Conservation (phyloP, 1,140 invertebrate species). For the Plutomurus gul region DNA sequence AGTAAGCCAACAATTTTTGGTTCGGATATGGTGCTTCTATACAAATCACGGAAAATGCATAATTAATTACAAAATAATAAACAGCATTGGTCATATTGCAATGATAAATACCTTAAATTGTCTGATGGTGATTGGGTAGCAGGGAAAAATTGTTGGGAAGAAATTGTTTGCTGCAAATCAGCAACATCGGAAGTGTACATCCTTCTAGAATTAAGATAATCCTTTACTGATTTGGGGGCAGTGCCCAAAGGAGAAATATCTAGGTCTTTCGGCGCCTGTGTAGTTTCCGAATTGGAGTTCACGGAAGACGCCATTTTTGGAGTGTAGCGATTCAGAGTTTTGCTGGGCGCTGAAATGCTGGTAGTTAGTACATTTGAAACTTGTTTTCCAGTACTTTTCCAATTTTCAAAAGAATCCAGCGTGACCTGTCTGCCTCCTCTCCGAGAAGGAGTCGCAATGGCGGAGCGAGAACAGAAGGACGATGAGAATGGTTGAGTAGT, state of each 20-base stretch:
- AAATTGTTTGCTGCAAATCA: background rate
- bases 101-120: background rate
- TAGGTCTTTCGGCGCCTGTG: too few species aligned
- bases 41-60: background rate
- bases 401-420: background rate
- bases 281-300: too few species aligned
- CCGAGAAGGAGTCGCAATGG: too few species aligned
- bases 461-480: too few species aligned
- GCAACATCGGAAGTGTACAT: background rate
- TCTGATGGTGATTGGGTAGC: background rate
- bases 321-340: too few species aligned
- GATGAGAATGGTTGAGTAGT: background rate
- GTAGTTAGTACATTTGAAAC: too few species aligned
- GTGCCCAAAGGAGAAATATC: background rate
- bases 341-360: too few species aligned
- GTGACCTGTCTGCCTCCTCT: background rate
- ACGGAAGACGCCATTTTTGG: too few species aligned
- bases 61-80: background rate
- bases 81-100: background rate
- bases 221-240: background rate
- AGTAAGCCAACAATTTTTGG: background rate
- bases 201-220: background rate
- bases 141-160: background rate
- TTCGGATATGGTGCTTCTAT: background rate
- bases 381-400: background rate